Conservation (phyloP, 2,797 vertebrate species). For the Notoglanidium macrostoma region DNA sequence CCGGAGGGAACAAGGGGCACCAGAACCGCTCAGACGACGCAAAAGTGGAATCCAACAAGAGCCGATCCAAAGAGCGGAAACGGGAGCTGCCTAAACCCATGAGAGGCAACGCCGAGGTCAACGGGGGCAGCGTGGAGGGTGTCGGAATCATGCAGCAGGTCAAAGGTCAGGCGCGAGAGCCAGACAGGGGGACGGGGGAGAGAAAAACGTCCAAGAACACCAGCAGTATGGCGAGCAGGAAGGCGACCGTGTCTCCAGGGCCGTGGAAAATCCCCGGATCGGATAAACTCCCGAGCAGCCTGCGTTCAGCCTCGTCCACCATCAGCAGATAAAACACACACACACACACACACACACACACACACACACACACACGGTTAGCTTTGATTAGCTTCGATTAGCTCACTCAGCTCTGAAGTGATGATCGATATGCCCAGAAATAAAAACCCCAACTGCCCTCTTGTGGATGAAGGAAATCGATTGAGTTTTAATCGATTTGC, state of each 20-base stretch:
- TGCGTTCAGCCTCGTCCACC: slow-evolving; percentile 88
- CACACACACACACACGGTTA: slow-evolving; percentile 4
- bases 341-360: slow-evolving; percentile 5
- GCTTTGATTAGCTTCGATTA: slow-evolving; percentile 13
- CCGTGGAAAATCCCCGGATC: slow-evolving; percentile 97
- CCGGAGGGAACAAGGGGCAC: slow-evolving; percentile 62
- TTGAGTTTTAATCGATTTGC: background rate
- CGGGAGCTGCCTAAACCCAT: slow-evolving; percentile 72
- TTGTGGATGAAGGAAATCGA: background rate
- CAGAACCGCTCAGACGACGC: slow-evolving; percentile 61
- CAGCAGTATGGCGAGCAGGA: slow-evolving; percentile 75
- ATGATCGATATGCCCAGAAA: background rate
- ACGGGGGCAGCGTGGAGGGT: slow-evolving; percentile 60
- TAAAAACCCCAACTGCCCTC: background rate
- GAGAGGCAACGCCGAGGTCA: slow-evolving; percentile 68
- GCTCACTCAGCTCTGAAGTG: slow-evolving; percentile 10
- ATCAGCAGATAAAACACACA: slow-evolving; percentile 86
- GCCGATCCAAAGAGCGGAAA: slow-evolving; percentile 76
- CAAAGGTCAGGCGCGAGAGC: slow-evolving; percentile 72
- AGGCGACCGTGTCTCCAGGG: slow-evolving; percentile 90
- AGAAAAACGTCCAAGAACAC: slow-evolving; percentile 69
- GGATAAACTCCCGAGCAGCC: slow-evolving; percentile 88
- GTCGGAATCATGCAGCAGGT: slow-evolving; percentile 53
- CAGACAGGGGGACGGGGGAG: slow-evolving; percentile 74
- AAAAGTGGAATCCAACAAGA: slow-evolving; percentile 76